Base-by-base conservation (phyloP, 2,797 vertebrate species). In the Diceros bicornis region DNA sequence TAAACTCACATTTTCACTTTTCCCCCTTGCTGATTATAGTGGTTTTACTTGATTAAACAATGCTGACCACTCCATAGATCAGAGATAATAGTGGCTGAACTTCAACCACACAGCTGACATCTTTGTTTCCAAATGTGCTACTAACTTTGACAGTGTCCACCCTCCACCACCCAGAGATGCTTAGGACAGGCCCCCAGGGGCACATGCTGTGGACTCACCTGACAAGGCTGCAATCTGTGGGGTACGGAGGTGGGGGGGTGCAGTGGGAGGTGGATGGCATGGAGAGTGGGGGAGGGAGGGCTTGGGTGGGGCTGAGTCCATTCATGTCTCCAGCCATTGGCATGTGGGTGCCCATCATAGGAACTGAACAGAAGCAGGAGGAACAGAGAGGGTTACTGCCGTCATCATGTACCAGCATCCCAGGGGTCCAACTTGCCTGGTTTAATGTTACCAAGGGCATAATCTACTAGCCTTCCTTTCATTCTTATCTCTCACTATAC, bases 141-240 rank as follows among this genome's bases (percentile, higher is more conserved):
- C 18, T 29, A 20, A 41, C 41, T 89, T 86, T 66, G 59, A 85
- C 41, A 82, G 44, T 69, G 62, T 87, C 86, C 88, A 44, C 96
- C 97, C 94, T 74, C 75, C 37, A 34, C 89, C 96, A 72, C 96
- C 97, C 98, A 91, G 20, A 93, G 71, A 90, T 23, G 41, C n/a
- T 71, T 55, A 91, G 85, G 91, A 81, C 20, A 79, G 72, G 82
- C 71, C 81, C 78, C 89, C 37, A 83, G 82, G 85, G 68, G 72
- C 81, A 84, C 27, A 52, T 96, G 85, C 94, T 97, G 96, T 92
- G 95, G 95, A 98, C 99, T 99, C 98, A 99, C 99, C 99, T 99
- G 99, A 99, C 99, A 98, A 99, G 99, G 99, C 99, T 99, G 99
- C 99, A 99, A 99, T 99, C 99, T 99, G 99, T 99, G 96, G 99